Conservation (phyloP, 2,888 invertebrate genomes). For the Deroplatys truncata region DNA sequence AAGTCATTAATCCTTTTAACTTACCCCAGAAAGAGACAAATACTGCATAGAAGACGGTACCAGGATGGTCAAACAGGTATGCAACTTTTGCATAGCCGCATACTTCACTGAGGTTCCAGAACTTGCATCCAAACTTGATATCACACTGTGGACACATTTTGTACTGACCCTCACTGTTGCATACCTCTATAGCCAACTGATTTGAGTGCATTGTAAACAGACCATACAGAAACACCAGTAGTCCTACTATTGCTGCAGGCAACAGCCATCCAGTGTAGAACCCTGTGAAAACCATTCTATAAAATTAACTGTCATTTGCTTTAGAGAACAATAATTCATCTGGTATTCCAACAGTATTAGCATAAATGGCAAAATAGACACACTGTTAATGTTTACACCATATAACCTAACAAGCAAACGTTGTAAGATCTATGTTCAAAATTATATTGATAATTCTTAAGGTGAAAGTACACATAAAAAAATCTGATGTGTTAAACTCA, state of each 20-base stretch:
- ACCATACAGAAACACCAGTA: conserved; percentile 53
- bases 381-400: not conserved
- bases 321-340: no score
- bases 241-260: conserved; percentile 52
- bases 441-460: no score
- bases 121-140: conserved; percentile 49
- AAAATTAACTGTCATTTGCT: no score
- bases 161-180: conserved; percentile 44
- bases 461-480: no score
- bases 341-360: no score
- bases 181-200: conserved; percentile 49
- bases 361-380: no score
- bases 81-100: conserved; percentile 49
- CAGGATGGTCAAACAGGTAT: conserved; percentile 54
- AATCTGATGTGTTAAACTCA: no score
- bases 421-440: no score
- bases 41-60: conserved; percentile 53
- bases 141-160: conserved; percentile 56
- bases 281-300: conserved; percentile 39
- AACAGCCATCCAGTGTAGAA: conserved; percentile 56
- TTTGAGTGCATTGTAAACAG: conserved; percentile 47
- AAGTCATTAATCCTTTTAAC: not conserved
- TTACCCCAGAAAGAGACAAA: conserved; percentile 55
- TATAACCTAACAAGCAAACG: no score
- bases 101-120: conserved; percentile 52